Evolutionary conservation across 2,888 invertebrate genomes (phyloP), one percentile per base, ranked within the genome.

Genomic region (Meandrusa payeni): DNA sequence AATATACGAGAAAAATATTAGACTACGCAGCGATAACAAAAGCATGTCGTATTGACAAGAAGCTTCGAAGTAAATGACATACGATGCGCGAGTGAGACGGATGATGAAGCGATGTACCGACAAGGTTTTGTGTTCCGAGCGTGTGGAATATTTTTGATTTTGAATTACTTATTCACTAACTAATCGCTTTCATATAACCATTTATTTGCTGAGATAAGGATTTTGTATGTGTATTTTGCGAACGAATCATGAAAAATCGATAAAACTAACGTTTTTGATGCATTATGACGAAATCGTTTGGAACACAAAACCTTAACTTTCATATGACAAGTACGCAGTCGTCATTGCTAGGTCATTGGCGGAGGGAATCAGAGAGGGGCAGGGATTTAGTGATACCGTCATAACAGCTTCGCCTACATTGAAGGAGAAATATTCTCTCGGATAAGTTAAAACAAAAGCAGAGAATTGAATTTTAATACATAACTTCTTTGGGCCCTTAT

Each of bases 71-170:
- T 59, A 65, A 72, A 72, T 70, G 76, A 72, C 69, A 54, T 46
- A 56, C 41, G 49, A 47, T 37, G 70, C 48, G 62, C 48, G 73
- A 86, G 69, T 53, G 79, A 66, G 83, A 83, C 13, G 50, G 66
- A 65, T 57, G 40, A 71, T 65, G 38, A 47, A 46, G 54, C 57
- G 54, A 62, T 59, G 64, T 64, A 64, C 49, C 54, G 47, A 36
- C 33, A 76, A 86, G 85, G 86, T 85, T 83, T 85, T 69, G 85
- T 74, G 87, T 86, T 85, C 59, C 87, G 76, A 72, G 51, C 43
- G 46, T 46, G 54, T 73, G 75, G 76, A 76, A 77, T 58, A 57
- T 64, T 65, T 64, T 51, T 46, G 20, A 24, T 12, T 15, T 32
- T 9, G 26, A 28, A 27, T 33, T 15, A 22, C 33, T 15, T 44